Base-by-base conservation (phyloP, 2,888 invertebrate genomes). In the Scaptomyza flava region DNA sequence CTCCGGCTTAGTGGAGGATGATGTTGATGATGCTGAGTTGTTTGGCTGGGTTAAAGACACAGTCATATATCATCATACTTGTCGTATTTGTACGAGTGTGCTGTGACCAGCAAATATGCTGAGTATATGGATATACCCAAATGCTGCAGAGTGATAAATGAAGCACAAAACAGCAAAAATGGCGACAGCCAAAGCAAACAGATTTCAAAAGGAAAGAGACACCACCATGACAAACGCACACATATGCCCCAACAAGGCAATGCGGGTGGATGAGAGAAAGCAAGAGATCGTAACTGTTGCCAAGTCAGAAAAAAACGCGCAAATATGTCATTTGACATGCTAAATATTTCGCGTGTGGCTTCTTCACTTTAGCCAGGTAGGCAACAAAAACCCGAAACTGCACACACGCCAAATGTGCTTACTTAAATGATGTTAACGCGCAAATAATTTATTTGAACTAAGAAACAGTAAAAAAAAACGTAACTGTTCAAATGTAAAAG, bases 321-420 rank as follows among this genome's bases (percentile, higher is more conserved):
- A 90, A 89, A 89, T 90, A 90, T 89, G 89, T 79, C 86, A 79
- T 73, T 89, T 90, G 89, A 90, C 89, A 82, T 77, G 77, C 78
- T 75, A 79, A 89, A 90, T 89, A 89, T 89, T 89, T 89, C 65
- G 73, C 80, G 68, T 34, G 51, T 59, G 66, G 69, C 50, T 58
- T 69, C 57, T 50, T 54, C 69, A 43, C 47, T 53, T 62, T 14
- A 27, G 65, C 51, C 82, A 85, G 86, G 71, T 83, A 65, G 51
- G 51, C 58, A 27, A 60, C 62, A 46, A 66, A 62, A 65, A 73
- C 58, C 52, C 20, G 9, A 63, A 45, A 81, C 62, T 63, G 53
- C 57, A 57, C 48, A 78, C 81, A 61, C 75, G 84, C 66, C 64
- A 53, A 48, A 79, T 65, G 30, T 42, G 68, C 63, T 45, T 33